Percentiles rank a stretch among this genome's conserved stretches.
Conservation (phyloP, 2,797 vertebrate species). For the Novumbra hubbsi region DNA sequence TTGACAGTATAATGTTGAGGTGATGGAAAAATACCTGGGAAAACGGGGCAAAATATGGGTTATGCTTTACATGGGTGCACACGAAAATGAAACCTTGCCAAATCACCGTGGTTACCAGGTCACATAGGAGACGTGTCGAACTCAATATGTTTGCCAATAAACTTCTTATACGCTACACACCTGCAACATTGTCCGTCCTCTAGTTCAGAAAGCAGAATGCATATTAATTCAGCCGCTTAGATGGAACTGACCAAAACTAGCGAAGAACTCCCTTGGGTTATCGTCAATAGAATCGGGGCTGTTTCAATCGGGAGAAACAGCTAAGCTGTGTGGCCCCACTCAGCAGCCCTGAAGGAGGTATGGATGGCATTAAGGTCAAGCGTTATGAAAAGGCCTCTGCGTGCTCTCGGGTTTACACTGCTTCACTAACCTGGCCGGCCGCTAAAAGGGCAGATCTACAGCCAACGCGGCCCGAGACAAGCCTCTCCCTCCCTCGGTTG, state of each 20-base stretch:
- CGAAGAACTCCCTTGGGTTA: not conserved
- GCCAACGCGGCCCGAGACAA: not conserved
- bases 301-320: not conserved
- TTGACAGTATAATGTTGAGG: conserved; percentile 42
- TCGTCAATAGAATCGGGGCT: not conserved
- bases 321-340: not conserved
- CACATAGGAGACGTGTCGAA: conserved; percentile 20
- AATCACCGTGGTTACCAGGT: conserved; percentile 3
- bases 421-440: not conserved
- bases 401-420: not conserved
- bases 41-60: conserved; percentile 2
- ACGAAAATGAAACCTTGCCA: not conserved
- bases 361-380: not conserved
- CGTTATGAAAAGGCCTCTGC: not conserved
- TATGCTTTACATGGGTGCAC: conserved; percentile 19
- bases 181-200: not conserved
- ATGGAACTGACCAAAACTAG: not conserved
- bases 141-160: conserved; percentile 20
- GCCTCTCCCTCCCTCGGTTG: conserved; percentile 35
- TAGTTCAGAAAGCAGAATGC: not conserved
- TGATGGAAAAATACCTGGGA: conserved; percentile 10
- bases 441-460: not conserved
- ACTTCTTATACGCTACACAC: not conserved
- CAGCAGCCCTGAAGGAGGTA: not conserved
- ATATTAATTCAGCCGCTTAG: not conserved